Percentiles rank a stretch among this genome's conserved stretches.
phyloP scores from a whole-genome alignment of 1,140 invertebrate species.

The Solen grandis region DNA sequence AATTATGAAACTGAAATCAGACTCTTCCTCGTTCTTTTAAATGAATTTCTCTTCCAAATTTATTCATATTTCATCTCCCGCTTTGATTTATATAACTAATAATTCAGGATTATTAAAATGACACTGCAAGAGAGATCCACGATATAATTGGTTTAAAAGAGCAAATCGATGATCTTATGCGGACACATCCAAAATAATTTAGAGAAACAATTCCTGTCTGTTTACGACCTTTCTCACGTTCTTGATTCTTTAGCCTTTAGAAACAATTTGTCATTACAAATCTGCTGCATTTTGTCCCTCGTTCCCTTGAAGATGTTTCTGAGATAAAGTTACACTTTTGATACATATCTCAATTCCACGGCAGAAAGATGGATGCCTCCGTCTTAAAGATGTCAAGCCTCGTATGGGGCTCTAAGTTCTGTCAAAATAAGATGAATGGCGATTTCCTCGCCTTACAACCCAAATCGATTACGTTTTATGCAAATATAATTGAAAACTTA shows the following conservation, averaged over 20 bases:
- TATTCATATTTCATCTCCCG: too few species aligned
- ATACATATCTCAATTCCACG: slow-evolving; percentile 31
- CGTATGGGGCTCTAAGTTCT: slow-evolving; percentile 38
- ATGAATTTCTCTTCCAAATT: too few species aligned
- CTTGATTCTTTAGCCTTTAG: not conserved
- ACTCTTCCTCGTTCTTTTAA: too few species aligned
- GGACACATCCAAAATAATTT: too few species aligned
- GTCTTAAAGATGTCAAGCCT: slow-evolving; percentile 23
- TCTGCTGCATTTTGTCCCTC: not conserved
- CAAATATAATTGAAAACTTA: slow-evolving; percentile 59
- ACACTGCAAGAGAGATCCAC: too few species aligned
- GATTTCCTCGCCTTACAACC: slow-evolving; percentile 48
- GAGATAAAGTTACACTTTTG: slow-evolving; percentile 7
- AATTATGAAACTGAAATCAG: too few species aligned
- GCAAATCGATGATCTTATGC: too few species aligned
- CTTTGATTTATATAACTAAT: too few species aligned
- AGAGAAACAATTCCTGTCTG: too few species aligned
- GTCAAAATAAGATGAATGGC: slow-evolving; percentile 57
- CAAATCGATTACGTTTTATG: slow-evolving; percentile 57
- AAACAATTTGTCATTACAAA: not conserved
- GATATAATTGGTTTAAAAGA: too few species aligned
- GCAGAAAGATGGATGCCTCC: slow-evolving; percentile 29
- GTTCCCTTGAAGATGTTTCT: not conserved
- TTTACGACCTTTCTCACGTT: not conserved
- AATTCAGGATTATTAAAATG: too few species aligned